A percentile compares a stretch with the other conserved stretches of the same genome.
Conservation (phyloP, 2,888 invertebrate genomes). For the Pomacea canaliculata region DNA sequence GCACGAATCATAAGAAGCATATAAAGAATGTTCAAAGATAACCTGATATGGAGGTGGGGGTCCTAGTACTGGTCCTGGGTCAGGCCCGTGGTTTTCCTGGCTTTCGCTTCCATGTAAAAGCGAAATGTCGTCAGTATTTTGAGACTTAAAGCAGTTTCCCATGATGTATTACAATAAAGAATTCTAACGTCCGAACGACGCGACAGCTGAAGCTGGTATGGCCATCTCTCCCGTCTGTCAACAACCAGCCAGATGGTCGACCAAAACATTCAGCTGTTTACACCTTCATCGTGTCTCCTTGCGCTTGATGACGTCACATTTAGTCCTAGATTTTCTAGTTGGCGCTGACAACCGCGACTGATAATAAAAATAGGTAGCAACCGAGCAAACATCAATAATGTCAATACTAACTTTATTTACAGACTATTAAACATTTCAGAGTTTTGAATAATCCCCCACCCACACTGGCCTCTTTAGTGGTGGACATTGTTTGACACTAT, state of each 20-base stretch:
- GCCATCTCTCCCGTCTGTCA: slow-evolving; percentile 18
- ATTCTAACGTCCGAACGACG: no score
- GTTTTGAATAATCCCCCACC: no score
- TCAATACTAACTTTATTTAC: no score
- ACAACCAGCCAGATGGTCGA: slow-evolving; percentile 31
- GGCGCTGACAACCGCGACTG: not conserved
- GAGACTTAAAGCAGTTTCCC: slow-evolving; percentile 72
- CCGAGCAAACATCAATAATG: not conserved
- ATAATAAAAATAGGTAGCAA: not conserved
- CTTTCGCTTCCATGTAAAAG: slow-evolving; percentile 67
- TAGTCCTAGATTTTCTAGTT: slow-evolving; percentile 3
- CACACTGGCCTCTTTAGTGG: no score
- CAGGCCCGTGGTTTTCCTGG: slow-evolving; percentile 48
- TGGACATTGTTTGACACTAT: no score
- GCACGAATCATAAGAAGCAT: not conserved
- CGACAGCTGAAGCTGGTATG: slow-evolving; percentile 1
- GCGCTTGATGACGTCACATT: slow-evolving; percentile 19
- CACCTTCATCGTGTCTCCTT: slow-evolving; percentile 15
- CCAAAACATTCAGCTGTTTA: slow-evolving; percentile 41
- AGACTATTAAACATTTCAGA: no score
- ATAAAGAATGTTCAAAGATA: not conserved
- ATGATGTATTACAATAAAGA: slow-evolving; percentile 32
- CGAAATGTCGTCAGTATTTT: slow-evolving; percentile 70
- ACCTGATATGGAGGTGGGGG: slow-evolving; percentile 69
- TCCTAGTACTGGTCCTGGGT: slow-evolving; percentile 50